Conservation (phyloP, 2,797 vertebrate species). For the Scomberomorus guttatus region DNA sequence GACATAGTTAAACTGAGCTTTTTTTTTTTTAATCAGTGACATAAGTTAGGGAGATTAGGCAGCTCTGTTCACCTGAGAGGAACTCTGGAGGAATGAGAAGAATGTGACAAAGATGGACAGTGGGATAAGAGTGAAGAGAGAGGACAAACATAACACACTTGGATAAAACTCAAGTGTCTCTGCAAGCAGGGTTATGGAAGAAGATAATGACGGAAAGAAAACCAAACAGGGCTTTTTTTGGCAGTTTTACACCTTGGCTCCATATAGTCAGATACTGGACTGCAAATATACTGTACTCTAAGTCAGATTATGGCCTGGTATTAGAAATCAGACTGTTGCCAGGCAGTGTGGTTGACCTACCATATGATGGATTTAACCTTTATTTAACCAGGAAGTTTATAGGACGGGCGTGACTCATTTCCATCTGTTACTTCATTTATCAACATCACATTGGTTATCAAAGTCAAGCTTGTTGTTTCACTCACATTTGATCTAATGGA, state of each 20-base stretch:
- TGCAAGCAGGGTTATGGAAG: not conserved
- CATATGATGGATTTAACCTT: not conserved
- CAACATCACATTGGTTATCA: not conserved
- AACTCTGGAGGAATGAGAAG: constrained; percentile 46
- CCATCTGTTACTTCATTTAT: not conserved
- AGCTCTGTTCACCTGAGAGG: constrained; percentile 48
- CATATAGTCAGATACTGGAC: not conserved
- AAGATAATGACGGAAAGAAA: not conserved
- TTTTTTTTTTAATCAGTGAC: constrained; percentile 41
- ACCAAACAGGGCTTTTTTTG: not conserved
- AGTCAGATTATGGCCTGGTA: not conserved
- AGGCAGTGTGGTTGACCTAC: not conserved
- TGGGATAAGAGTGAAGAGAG: constrained; percentile 10
- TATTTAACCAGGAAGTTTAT: too few relatives aligned
- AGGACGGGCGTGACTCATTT: not conserved
- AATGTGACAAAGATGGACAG: constrained; percentile 58
- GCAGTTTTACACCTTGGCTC: not conserved
- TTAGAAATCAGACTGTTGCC: not conserved
- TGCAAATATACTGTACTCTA: not conserved
- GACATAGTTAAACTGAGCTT: constrained; percentile 36
- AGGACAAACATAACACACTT: not conserved
- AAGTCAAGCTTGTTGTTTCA: not conserved
- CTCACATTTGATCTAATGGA: not conserved
- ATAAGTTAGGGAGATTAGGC: constrained; percentile 39
- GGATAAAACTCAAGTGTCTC: not conserved